Percentiles rank a stretch among this genome's conserved stretches.
These are phyloP conservation scores for Oscheius onirici DNA, from an alignment of 2,888 invertebrate genomes.

Conservation along the genomic window DNA sequence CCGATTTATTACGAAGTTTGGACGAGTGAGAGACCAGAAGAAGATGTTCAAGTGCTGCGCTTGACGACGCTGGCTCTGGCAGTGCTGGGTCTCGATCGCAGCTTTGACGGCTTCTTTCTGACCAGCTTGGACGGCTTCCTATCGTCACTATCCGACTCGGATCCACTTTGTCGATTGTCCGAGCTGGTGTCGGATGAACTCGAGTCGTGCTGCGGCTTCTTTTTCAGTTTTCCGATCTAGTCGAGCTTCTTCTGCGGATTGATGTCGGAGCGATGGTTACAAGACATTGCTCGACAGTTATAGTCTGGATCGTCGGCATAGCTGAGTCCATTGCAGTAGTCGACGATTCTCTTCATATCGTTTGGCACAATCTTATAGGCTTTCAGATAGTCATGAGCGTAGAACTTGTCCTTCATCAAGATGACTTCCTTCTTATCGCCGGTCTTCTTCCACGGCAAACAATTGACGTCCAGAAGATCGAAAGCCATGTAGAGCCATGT, in stretches of 20 bases:
- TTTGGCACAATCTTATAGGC: conserved; percentile 25
- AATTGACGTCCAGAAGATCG: conserved; percentile 45
- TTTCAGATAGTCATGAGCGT: not conserved
- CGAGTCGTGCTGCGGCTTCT: conserved; percentile 5
- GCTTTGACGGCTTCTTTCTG: no score
- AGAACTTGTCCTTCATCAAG: conserved; percentile 30
- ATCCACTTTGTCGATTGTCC: conserved; percentile 21
- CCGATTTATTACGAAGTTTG: no score
- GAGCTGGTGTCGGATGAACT: not conserved
- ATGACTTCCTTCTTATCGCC: conserved; percentile 32
- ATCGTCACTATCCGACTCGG: not conserved
- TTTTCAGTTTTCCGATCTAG: conserved; percentile 32
- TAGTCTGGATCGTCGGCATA: conserved; percentile 29
- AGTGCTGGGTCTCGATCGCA: no score
- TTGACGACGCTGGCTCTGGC: no score
- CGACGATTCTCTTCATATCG: conserved; percentile 19
- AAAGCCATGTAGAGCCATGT: conserved; percentile 51
- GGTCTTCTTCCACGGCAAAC: conserved; percentile 43
- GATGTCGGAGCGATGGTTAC: conserved; percentile 1
- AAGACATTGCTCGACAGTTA: not conserved
- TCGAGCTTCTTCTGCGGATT: conserved; percentile 22
- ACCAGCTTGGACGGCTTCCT: not conserved
- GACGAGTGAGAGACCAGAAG: no score
- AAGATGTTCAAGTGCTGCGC: no score
- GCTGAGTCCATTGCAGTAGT: conserved; percentile 10